Base-by-base conservation (phyloP, 2,113 vertebrate genomes). In the Tympanuchus pallidicinctus region DNA sequence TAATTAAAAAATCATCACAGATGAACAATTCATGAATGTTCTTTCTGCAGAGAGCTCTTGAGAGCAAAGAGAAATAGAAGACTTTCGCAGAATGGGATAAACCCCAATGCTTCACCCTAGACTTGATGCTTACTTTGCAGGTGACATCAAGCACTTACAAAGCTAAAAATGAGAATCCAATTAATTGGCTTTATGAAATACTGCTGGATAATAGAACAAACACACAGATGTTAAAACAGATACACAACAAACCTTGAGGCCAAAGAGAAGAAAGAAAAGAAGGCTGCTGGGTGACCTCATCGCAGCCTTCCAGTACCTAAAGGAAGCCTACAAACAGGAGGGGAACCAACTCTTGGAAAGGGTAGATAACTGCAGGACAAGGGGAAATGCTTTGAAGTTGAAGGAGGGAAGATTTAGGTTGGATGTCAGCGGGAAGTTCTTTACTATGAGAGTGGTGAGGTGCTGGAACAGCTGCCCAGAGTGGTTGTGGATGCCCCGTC, bases 151-250 rank as follows among this genome's bases (percentile, higher is more conserved):
- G 67, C 1, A 0, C 28, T 43, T 87, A 91, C 11, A 70, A 74
- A 92, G 65, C 65, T 64, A 64, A 86, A 75, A 83, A 28, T 22
- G 40, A 78, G 77, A 81, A 89, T 57, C 36, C 45, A 48, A 79
- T 48, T 72, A 90, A 79, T 3, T 11, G 45, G 30, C 34, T 84
- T 64, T 0, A 1, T 2, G 48, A 78, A 82, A 47, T 30, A 19
- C 1, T 64, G 42, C 34, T 42, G 74, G 52, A 18, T 28, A 15
- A 27, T 14, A 17, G 10, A 64, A 64, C 25, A 40, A 28, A 40
- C 8, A 64, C 25, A 40, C 11, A 40, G 38, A 40, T 6, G 16
- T 40, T 64, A 24, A 11, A 64, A 40, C 38, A 85, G 18, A 8
- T 10, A 63, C 56, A 82, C 19, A 45, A 40, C 10, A 70, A 30